Percentiles rank a stretch among this genome's conserved stretches.
phyloP scores from a whole-genome alignment of 2,797 vertebrate species.

The Takifugu ocellatus region DNA sequence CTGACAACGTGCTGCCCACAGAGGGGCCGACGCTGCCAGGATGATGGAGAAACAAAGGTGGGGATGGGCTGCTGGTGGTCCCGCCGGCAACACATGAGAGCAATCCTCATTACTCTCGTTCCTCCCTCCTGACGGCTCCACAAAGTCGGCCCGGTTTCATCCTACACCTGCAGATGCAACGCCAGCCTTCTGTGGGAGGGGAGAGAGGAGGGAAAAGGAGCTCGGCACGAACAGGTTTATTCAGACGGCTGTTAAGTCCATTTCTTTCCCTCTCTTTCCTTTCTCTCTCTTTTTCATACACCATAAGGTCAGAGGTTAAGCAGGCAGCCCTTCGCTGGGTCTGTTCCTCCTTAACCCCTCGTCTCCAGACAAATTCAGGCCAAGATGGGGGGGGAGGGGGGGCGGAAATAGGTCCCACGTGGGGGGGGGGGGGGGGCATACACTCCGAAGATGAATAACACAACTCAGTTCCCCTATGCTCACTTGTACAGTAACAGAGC shows the following conservation, averaged over 20 bases:
- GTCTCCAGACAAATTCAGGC: slow-evolving; percentile 54
- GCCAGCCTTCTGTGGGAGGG: not conserved
- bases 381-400: slow-evolving; percentile 1
- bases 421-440: slow-evolving; percentile 45
- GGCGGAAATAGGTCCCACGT: slow-evolving; percentile 3
- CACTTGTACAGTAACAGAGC: slow-evolving; percentile 46
- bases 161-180: slow-evolving; percentile 43
- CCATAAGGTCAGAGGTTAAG: slow-evolving; percentile 72
- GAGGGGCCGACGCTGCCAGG: slow-evolving; percentile 39
- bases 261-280: slow-evolving; percentile 11
- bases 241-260: slow-evolving; percentile 23
- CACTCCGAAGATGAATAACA: slow-evolving; percentile 42
- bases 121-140: slow-evolving; percentile 11
- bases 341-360: slow-evolving; percentile 74
- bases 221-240: slow-evolving; percentile 14
- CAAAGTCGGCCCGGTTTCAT: slow-evolving; percentile 25
- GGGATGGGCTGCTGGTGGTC: slow-evolving; percentile 41
- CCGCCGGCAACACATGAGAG: not conserved
- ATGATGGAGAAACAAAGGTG: slow-evolving; percentile 41
- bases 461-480: slow-evolving; percentile 31
- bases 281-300: slow-evolving; percentile 49
- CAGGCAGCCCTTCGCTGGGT: slow-evolving; percentile 70
- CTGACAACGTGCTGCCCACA: slow-evolving; percentile 62
- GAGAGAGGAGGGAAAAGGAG: slow-evolving; percentile 9
- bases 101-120: not conserved